Percentiles rank a stretch among this genome's conserved stretches.
These are phyloP conservation scores for Nettapus auritus DNA, from an alignment of 2,113 vertebrate species.

Conservation along the genomic window DNA sequence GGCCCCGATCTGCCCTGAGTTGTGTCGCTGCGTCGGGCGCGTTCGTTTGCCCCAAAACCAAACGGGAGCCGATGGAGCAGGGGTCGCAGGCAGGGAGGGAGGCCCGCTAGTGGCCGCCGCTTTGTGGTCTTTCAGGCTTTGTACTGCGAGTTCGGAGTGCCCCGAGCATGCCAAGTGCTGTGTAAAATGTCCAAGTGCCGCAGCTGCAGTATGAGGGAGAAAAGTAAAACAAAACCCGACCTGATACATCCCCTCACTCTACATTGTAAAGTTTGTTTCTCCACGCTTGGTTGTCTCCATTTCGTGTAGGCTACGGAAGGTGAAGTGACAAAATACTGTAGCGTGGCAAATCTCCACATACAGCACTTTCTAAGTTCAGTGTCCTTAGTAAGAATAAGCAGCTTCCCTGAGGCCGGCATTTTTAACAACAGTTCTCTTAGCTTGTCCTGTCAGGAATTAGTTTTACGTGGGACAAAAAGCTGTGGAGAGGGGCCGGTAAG, in stretches of 20 bases:
- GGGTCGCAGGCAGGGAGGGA: neutral
- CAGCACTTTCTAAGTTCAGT: neutral
- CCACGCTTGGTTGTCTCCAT: rapidly evolving
- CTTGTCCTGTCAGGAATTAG: neutral
- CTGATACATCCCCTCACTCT: neutral
- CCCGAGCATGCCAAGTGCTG: rapidly evolving
- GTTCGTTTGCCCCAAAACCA: neutral
- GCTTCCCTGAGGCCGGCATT: rapidly evolving
- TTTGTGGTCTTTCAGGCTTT: rapidly evolving
- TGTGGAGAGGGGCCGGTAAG: neutral
- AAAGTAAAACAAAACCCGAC: rapidly evolving
- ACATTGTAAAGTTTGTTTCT: rapidly evolving
- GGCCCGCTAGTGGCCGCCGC: rapidly evolving
- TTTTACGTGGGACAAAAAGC: neutral
- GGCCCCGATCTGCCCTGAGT: too few species aligned
- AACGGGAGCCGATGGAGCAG: too few species aligned
- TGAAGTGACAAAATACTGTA: neutral
- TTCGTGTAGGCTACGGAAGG: neutral
- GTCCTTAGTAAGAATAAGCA: neutral
- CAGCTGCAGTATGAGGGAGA: neutral
- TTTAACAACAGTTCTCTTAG: neutral
- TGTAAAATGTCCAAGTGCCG: rapidly evolving
- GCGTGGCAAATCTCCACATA: neutral
- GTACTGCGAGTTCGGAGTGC: neutral
- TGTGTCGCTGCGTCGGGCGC: too few species aligned